Base-by-base conservation (phyloP, 2,113 vertebrate genomes). In the Psittacara wagleri region DNA sequence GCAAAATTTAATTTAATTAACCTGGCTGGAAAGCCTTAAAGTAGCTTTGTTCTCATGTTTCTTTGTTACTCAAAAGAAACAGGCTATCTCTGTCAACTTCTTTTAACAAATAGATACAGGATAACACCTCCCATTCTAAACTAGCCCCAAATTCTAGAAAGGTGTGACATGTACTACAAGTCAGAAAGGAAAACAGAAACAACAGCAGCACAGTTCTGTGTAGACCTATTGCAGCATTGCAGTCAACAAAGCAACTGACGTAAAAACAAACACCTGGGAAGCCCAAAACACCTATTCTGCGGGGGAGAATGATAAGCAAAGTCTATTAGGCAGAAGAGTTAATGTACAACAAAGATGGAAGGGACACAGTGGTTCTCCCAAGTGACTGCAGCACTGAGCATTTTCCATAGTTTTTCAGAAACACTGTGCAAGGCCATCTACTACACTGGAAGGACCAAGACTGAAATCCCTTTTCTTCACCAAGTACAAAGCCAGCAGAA, bases 201-300 rank as follows among this genome's bases (percentile, higher is more conserved):
- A 64, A 62, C 15, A 70, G 0, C 20, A 59, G 23, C 49, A 49
- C 2, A 2, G 0, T 19, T 72, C 29, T 23, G 20, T 59, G 22
- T 4, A 63, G 44, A 77, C 4, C 27, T 37, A 18, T 0, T 33
- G 19, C 3, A 23, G 5, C 11, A 66, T 1, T 7, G 23, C 37
- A 83, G 62, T 6, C 55, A 67, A 54, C 27, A 76, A 79, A 79
- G 37, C 11, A 20, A 41, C 3, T 72, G 44, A 48, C 0, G 0
- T 29, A 13, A 83, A 83, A 73, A 7, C 17, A 74, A 55, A 37
- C 29, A 39, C 39, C 23, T 51, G 28, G 74, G 33, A 86, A 66
- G 23, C 17, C 75, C 19, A 22, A 66, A 82, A 54, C 7, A 13
- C 6, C 29, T 29, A 41, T 48, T 69, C 23, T 81, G 37, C 17